Base-by-base conservation (phyloP, 2,113 vertebrate genomes). In the Callocephalon fimbriatum region DNA sequence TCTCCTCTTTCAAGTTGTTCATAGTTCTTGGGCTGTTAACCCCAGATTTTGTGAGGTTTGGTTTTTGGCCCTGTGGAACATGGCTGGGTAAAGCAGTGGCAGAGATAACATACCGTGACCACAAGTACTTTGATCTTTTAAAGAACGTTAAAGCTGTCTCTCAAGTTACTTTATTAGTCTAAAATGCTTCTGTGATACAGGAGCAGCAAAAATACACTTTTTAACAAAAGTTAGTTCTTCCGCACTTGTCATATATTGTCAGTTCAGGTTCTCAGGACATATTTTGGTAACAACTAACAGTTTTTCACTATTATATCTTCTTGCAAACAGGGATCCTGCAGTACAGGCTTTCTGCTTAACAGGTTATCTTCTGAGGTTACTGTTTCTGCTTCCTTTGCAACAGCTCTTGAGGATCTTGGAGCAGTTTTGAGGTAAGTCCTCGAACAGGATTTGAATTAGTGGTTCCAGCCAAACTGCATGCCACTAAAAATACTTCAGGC, bases 381-480 rank as follows among this genome's bases (percentile, higher is more conserved):
- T 44, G 35, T n/a, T 80, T 45, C 42, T 75, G 42, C 58, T 78
- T 86, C 6, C 1, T 66, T 63, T 97, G 51, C 99, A 98, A 99
- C 98, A 15, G 1, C 98, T 66, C 95, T 96, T 82, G 96, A 98
- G 96, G 45, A 15, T 45, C 74, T 38, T 62, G 35, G 98, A 98
- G 96, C 98, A 12, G 7, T 99, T 51, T 74, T 98, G 16, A 98
- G 70, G 97, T 98, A 95, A 99, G 98, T 98, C 83, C 80, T 38
- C 54, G 26, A 31, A 73, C 12, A 38, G 16, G 7, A 61, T 77
- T 81, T 66, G 38, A 63, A 67, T 61, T 45, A 32, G n/a, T n/a
- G 59, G 37, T 42, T 32, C n/a, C 44, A 53, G 35, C 20, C 54
- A 40, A 72, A 67, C 66, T 40, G 32, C n/a, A 32, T 75, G 59